A percentile compares a stretch with the other conserved stretches of the same genome.
Evolutionary conservation across 2,888 invertebrate species (phyloP).

Genomic region (Buathra laborator): DNA sequence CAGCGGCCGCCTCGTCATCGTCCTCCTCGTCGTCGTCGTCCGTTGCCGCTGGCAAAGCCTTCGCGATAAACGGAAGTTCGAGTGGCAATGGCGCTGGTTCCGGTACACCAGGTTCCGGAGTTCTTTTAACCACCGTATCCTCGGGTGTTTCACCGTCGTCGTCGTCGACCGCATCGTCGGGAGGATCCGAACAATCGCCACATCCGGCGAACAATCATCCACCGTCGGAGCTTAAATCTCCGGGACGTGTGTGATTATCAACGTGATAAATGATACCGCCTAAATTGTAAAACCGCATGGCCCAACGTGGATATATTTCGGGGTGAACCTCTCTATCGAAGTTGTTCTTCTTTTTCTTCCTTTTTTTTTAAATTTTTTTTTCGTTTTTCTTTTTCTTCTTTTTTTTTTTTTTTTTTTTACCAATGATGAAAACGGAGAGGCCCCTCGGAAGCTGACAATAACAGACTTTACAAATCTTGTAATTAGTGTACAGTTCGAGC

Average conservation of each 20-base stretch:
- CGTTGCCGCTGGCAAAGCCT: conserved; percentile 85
- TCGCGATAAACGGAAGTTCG: conserved; percentile 84
- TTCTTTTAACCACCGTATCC: conserved; percentile 87
- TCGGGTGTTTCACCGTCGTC: conserved; percentile 87
- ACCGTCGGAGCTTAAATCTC: conserved; percentile 83
- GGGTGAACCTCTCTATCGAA: conserved; percentile 1
- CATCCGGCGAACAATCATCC: conserved; percentile 78
- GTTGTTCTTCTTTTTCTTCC: not conserved
- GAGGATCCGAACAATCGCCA: conserved; percentile 84
- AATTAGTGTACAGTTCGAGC: conserved; percentile 84
- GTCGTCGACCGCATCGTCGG: conserved; percentile 87
- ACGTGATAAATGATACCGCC: conserved; percentile 55
- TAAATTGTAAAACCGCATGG: conserved; percentile 2
- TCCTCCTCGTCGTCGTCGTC: conserved; percentile 83
- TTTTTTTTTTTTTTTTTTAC: not conserved
- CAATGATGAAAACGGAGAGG: conserved; percentile 12
- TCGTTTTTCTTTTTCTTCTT: not conserved
- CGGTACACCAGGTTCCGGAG: conserved; percentile 83
- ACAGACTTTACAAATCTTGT: conserved; percentile 79
- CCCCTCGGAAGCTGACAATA: conserved; percentile 76
- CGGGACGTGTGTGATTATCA: conserved; percentile 83
- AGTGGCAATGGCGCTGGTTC: conserved; percentile 65
- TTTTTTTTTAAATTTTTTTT: not conserved
- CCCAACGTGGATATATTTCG: conserved; percentile 25
- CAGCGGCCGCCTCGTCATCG: conserved; percentile 83